Conservation (phyloP, 2,888 invertebrate species). For the Cataglyphis rosenhaueri region DNA sequence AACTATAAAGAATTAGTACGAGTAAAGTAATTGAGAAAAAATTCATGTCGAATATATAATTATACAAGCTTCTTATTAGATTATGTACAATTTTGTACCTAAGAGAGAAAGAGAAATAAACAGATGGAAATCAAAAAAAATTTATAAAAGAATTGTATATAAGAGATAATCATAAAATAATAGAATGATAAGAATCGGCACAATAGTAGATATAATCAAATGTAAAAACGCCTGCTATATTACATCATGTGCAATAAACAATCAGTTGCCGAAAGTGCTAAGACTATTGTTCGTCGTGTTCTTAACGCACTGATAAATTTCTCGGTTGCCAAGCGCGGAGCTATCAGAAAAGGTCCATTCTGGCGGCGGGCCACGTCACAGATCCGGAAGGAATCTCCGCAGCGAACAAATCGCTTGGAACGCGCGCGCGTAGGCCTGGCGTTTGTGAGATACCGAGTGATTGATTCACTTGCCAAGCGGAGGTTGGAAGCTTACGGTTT, state of each 20-base stretch:
- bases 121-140: not conserved
- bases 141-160: not conserved
- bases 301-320: slow-evolving; percentile 39
- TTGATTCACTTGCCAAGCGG: slow-evolving; percentile 81
- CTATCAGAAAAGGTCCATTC: slow-evolving; percentile 54
- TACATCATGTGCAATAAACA: not conserved
- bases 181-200: not conserved
- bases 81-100: not conserved
- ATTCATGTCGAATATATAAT: not conserved
- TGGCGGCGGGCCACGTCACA: slow-evolving; percentile 80
- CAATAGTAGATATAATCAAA: not conserved
- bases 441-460: slow-evolving; percentile 78
- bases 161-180: not conserved
- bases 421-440: slow-evolving; percentile 63
- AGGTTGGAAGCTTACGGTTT: slow-evolving; percentile 76
- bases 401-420: slow-evolving; percentile 75
- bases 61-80: not conserved
- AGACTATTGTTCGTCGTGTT: slow-evolving; percentile 26
- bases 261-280: slow-evolving; percentile 6
- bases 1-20: not conserved
- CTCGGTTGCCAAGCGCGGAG: slow-evolving; percentile 31
- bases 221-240: not conserved
- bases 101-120: not conserved
- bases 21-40: not conserved
- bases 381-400: slow-evolving; percentile 72